Conservation (phyloP, 2,888 invertebrate species). For the Lymantria monacha region DNA sequence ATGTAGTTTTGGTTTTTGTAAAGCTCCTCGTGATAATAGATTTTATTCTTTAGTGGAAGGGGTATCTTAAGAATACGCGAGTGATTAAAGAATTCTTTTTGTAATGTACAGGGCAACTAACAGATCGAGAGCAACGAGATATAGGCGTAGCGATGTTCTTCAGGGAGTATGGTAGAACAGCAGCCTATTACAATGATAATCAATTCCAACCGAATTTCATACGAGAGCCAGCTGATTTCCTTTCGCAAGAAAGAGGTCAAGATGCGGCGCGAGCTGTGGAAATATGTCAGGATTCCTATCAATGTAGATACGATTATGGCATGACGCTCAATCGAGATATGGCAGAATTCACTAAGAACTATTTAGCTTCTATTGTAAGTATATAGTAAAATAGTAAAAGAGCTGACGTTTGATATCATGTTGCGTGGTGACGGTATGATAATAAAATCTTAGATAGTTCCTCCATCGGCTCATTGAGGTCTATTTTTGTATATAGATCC, state of each 20-base stretch:
- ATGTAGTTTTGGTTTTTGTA: no score
- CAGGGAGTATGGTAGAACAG: conserved; percentile 89
- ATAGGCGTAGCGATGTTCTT: conserved; percentile 90
- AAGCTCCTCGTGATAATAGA: no score
- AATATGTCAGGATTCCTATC: conserved; percentile 90
- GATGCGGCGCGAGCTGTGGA: conserved; percentile 85
- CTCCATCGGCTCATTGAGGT: no score
- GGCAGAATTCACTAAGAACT: conserved; percentile 93
- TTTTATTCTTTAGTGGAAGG: no score
- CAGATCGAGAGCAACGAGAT: conserved; percentile 87
- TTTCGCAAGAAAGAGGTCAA: conserved; percentile 87
- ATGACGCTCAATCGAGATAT: conserved; percentile 92
- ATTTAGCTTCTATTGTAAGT: conserved; percentile 84
- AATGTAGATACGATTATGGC: conserved; percentile 94
- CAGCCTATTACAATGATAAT: conserved; percentile 90
- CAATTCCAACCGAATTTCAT: conserved; percentile 89
- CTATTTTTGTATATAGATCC: no score
- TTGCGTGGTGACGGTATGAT: no score
- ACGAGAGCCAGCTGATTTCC: conserved; percentile 86
- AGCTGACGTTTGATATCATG: no score
- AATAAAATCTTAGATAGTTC: no score
- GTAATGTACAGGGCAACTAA: conserved; percentile 85
- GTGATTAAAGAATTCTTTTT: not conserved
- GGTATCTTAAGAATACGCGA: no score
- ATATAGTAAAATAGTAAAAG: conserved; percentile 26